Evolutionary conservation across 2,797 vertebrate genomes (phyloP), one percentile per base, ranked within the genome.

Genomic region (Pampus argenteus): DNA sequence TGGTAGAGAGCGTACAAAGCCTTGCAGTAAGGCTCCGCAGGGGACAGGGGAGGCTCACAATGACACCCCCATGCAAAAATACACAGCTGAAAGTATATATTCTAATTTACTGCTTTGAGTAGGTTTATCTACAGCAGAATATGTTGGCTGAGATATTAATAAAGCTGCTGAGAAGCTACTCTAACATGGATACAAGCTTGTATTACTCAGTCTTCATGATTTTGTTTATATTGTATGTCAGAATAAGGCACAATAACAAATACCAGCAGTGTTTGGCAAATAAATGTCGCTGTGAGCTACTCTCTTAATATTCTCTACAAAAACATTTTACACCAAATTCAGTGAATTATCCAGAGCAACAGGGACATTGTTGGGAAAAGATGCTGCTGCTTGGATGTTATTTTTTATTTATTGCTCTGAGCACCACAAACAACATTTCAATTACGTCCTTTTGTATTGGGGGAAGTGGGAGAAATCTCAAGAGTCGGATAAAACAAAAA

Each of bases 1-100:
- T 95, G 95, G 95, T 91, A 90, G 95, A 94, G 95, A 95, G 94
- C 94, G 94, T 95, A 95, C 93, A 95, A 94, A 93, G 94, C 93
- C 94, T 89, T 85, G 82, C 84, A 55, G 89, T 86, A 93, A 36
- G 94, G 93, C 83, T 64, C 47, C 42, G 28, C 68, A 26, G n/a
- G n/a, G n/a, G 86, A 76, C 76, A 4, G 54, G 36, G 47, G 63
- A 74, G 63, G 64, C 63, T 18, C 91, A 89, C 91, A 93, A 91
- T 85, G 95, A 95, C 94, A 93, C 38, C 94, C 91, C 78, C 88
- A 48, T 22, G 56, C 50, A 62, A 17, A 45, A 61, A 76, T 10
- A 52, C 64, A 60, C 61, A 48, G 22, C 63, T 17, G 31, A 36
- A 71, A 4, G 26, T 3, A 20, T 47, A 20, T 42, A 22, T 57